Evolutionary conservation across 2,113 vertebrate genomes (phyloP), one percentile per base, ranked within the genome.

Genomic region (Hyla sarda): DNA sequence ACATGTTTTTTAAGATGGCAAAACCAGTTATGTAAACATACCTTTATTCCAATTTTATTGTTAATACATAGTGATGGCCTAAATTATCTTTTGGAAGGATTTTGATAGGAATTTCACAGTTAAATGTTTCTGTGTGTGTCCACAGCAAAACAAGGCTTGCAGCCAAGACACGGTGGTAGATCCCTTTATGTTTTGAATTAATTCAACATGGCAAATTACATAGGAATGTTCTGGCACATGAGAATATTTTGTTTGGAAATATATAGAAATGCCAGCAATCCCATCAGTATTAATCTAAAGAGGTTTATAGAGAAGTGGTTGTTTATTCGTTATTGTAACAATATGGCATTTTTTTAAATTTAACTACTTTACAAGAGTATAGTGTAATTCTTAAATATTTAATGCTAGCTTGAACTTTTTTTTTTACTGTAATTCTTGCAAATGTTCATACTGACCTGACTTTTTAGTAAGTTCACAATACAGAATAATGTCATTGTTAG

Each of bases 141-240:
- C 21, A 34, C n/a, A 82, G 45, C 11, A 17, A 28, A 82, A 32
- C 28, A 19, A 34, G 17, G 41, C 19, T 48, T 72, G 32, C 30
- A 11, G 67, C 82, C 82, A 83, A 83, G 81, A 21, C 81, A 16
- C n/a, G 67, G 65, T 69, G 62, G 17, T 73, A 52, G 48, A 41
- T 56, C 50, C 32, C 56, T 11, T 83, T 48, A 54, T 54, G 48
- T 82, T 71, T 54, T 30, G 19, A 25, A 83, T 72, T 83, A 73
- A 73, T 56, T 56, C 47, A 83, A 72, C 67, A 19, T 73, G 67
- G 32, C 67, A 56, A 72, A 72, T 21, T 54, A 50, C 23, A 83
- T 25, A 73, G 82, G 48, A 83, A 83, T 83, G 65, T 83, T 71
- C 60, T 52, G 81, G 47, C 81, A 52, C 19, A 50, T 28, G 14